Conservation (phyloP, 2,113 vertebrate species). For the Porphyrio hochstetteri region DNA sequence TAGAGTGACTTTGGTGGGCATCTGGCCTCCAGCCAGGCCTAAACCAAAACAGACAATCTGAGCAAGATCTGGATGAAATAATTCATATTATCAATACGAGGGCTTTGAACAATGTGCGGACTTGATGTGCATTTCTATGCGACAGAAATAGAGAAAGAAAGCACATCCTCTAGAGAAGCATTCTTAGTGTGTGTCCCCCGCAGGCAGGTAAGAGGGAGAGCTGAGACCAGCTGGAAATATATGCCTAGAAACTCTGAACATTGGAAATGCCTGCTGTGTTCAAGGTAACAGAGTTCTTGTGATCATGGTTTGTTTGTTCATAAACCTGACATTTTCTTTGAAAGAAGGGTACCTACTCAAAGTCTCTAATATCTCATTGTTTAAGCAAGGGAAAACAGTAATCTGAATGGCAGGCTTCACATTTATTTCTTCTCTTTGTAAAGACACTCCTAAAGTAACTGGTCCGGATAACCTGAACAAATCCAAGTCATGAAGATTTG, state of each 20-base stretch:
- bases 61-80: neutral
- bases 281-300: neutral
- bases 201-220: neutral
- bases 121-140: neutral
- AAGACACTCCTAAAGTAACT: neutral
- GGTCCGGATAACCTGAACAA: neutral
- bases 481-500: neutral
- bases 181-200: neutral
- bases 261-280: neutral
- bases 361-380: neutral
- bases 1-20: no score
- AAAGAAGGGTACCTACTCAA: neutral
- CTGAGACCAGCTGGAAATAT: neutral
- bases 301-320: neutral
- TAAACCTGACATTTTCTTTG: neutral
- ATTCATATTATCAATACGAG: neutral
- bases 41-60: neutral
- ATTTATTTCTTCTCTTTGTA: neutral
- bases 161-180: neutral
- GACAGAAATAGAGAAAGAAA: neutral
- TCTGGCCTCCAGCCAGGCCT: no score
- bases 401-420: neutral
- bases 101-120: neutral
- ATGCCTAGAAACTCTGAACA: neutral
- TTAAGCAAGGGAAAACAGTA: neutral